A percentile compares a stretch with the other conserved stretches of the same genome.
Conservation (phyloP, 1,140 invertebrate genomes). For the Atopsyche davidsoni region DNA sequence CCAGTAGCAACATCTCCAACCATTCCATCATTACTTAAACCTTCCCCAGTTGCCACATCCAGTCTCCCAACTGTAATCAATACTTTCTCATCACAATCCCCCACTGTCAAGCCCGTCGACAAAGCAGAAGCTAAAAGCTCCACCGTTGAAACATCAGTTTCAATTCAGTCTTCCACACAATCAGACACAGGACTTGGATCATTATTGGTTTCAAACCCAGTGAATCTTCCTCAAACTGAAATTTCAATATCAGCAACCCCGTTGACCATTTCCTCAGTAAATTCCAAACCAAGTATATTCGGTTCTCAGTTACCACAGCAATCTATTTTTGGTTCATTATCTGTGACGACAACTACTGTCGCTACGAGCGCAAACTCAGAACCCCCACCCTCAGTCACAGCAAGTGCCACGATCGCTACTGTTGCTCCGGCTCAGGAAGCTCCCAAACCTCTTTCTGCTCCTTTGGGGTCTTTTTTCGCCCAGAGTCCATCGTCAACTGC, state of each 20-base stretch:
- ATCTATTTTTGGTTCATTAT: conserved; percentile 12
- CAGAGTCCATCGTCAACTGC: conserved; percentile 4
- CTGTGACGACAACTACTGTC: background rate
- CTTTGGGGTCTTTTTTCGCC: conserved; percentile 1
- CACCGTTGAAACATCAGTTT: too few relatives aligned
- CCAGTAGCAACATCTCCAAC: conserved; percentile 1
- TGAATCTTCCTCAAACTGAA: too few relatives aligned
- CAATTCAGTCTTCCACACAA: too few relatives aligned
- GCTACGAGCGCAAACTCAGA: background rate
- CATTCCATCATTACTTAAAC: background rate
- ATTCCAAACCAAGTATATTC: too few relatives aligned
- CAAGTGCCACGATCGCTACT: background rate
- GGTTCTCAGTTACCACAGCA: too few relatives aligned
- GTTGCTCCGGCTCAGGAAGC: background rate
- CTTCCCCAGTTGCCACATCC: background rate
- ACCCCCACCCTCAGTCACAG: background rate
- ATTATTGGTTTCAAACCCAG: too few relatives aligned
- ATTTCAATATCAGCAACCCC: too few relatives aligned
- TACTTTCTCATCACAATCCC: background rate
- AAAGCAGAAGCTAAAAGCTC: too few relatives aligned
- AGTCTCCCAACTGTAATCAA: background rate
- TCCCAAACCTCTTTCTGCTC: conserved; percentile 3
- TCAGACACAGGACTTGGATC: too few relatives aligned
- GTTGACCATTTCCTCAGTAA: too few relatives aligned
- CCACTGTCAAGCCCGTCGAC: too few relatives aligned